These are phyloP conservation scores for Oxygymnocypris stewartii DNA, from an alignment of 2,113 vertebrate species.

Conservation along the genomic window DNA sequence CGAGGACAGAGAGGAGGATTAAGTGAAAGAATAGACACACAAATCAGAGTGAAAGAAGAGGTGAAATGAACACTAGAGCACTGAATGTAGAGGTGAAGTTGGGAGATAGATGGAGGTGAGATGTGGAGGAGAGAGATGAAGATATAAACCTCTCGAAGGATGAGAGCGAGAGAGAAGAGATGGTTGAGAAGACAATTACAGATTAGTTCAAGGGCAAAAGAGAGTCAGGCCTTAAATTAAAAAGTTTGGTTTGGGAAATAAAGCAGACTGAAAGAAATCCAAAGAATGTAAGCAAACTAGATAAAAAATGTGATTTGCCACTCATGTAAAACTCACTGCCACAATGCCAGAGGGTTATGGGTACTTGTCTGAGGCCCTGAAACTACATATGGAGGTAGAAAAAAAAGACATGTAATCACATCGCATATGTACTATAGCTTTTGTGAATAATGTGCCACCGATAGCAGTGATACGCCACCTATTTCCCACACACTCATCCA, in stretches of 20 bases:
- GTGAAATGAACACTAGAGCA: conserved; percentile 17
- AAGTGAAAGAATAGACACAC: conserved; percentile 32
- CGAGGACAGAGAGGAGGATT: conserved; percentile 20
- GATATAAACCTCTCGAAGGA: conserved; percentile 42
- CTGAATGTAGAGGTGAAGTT: conserved; percentile 3
- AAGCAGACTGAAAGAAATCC: not conserved
- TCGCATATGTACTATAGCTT: no score
- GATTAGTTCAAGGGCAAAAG: conserved; percentile 21
- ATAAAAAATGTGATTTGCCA: not conserved
- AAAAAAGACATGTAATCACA: no score
- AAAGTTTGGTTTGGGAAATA: conserved; percentile 20
- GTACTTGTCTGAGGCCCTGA: not conserved
- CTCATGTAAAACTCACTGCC: not conserved
- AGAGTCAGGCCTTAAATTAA: conserved; percentile 33
- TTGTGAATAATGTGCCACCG: no score
- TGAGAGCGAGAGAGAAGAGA: conserved; percentile 7
- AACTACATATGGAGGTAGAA: no score
- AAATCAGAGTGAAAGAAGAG: conserved; percentile 27
- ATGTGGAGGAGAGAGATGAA: conserved; percentile 13
- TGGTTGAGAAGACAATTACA: conserved; percentile 28
- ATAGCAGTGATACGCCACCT: no score
- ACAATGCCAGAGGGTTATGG: not conserved
- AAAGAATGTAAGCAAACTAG: not conserved
- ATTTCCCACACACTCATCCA: no score
- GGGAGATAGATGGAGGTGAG: conserved; percentile 1